These are phyloP conservation scores for Bufo gargarizans DNA, from an alignment of 2,113 vertebrate genomes.

Conservation along the genomic window DNA sequence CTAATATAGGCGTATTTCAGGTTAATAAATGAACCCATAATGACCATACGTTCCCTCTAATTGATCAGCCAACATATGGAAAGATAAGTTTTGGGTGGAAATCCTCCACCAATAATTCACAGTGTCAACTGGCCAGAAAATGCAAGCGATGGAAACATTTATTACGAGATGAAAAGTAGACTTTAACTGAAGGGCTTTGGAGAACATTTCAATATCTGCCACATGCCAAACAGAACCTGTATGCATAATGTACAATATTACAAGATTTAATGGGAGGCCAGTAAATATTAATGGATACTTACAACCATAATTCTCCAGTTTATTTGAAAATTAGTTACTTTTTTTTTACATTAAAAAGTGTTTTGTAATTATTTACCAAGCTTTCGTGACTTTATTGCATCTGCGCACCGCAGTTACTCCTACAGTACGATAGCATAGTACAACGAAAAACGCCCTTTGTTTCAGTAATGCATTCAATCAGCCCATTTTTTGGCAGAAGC, in stretches of 20 bases:
- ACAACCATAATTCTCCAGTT: conserved; percentile 17
- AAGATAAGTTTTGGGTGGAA: not conserved
- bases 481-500: not conserved
- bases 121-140: conserved; percentile 3
- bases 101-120: not conserved
- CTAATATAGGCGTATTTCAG: too few species aligned
- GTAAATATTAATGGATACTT: conserved; percentile 40
- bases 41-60: too few species aligned
- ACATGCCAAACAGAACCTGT: conserved; percentile 23
- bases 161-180: conserved; percentile 10
- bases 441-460: not conserved
- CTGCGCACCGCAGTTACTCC: not conserved
- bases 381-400: not conserved
- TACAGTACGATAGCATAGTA: not conserved
- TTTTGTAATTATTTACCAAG: conserved; percentile 35
- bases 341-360: conserved; percentile 13
- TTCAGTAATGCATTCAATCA: not conserved
- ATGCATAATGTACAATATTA: conserved; percentile 20
- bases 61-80: too few species aligned
- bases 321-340: conserved; percentile 32
- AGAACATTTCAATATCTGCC: conserved; percentile 28
- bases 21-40: too few species aligned
- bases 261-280: conserved; percentile 35
- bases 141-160: conserved; percentile 3
- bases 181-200: conserved; percentile 26